These are phyloP conservation scores for Vanessa cardui DNA, from an alignment of 2,888 invertebrate species.

Conservation along the genomic window DNA sequence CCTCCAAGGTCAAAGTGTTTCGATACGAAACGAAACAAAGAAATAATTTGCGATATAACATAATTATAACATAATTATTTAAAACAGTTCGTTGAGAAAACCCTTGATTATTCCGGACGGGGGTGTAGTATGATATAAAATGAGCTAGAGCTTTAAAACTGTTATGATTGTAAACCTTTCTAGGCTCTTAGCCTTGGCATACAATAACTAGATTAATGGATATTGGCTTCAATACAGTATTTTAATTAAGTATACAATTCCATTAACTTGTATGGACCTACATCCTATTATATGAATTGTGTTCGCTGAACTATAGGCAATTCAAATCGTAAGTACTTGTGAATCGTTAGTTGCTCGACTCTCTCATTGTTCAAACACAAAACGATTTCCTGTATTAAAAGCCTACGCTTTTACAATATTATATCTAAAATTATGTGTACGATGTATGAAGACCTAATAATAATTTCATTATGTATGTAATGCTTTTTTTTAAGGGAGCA, in stretches of 20 bases:
- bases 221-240: slow-evolving; percentile 16
- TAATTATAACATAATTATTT: no score
- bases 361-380: slow-evolving; percentile 32
- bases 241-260: slow-evolving; percentile 9
- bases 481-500: no score
- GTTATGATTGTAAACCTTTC: slow-evolving; percentile 10
- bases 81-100: no score
- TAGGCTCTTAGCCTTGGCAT: slow-evolving; percentile 11
- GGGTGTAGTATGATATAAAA: not conserved
- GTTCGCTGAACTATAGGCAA: not conserved
- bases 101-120: no score
- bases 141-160: slow-evolving; percentile 1
- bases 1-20: no score
- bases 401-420: slow-evolving; percentile 11
- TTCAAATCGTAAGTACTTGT: slow-evolving; percentile 3
- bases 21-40: no score
- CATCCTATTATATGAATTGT: slow-evolving; percentile 6
- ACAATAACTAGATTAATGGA: slow-evolving; percentile 20
- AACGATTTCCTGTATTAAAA: slow-evolving; percentile 35
- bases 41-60: no score
- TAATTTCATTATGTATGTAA: no score
- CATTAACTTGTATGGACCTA: slow-evolving; percentile 11
- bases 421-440: not conserved
- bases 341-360: slow-evolving; percentile 3
- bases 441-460: no score